These are phyloP conservation scores for Pedetes capensis DNA, from an alignment of 2,113 vertebrate genomes.

Conservation along the genomic window DNA sequence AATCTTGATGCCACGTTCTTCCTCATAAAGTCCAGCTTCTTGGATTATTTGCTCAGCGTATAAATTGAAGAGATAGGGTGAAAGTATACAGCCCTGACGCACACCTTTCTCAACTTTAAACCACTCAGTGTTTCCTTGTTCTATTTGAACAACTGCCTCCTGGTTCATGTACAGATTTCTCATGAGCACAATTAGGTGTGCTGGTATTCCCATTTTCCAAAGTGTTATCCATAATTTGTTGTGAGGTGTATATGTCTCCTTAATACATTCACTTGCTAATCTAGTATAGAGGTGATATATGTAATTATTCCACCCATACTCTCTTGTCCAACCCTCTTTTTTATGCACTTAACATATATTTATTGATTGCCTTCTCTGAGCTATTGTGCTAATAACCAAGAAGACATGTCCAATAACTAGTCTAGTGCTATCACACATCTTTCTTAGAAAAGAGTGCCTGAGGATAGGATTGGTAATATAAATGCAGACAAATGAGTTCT, in stretches of 20 bases:
- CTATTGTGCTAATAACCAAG: not conserved
- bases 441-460: not conserved
- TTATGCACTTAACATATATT: conserved; percentile 9
- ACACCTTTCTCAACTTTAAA: too few relatives aligned
- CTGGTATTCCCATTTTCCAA: too few relatives aligned
- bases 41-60: too few relatives aligned
- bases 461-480: not conserved
- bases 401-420: not conserved
- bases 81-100: too few relatives aligned
- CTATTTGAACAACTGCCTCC: too few relatives aligned
- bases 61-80: too few relatives aligned
- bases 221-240: too few relatives aligned
- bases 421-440: not conserved
- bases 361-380: not conserved
- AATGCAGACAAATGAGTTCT: not conserved
- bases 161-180: too few relatives aligned
- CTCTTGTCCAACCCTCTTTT: not conserved
- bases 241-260: not conserved
- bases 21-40: too few relatives aligned
- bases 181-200: too few relatives aligned
- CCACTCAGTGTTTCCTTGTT: too few relatives aligned
- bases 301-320: not conserved
- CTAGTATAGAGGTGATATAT: not conserved
- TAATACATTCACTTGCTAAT: not conserved
- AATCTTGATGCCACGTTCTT: too few relatives aligned